phyloP scores from a whole-genome alignment of 2,113 vertebrate genomes.

The Varanus salvator region DNA sequence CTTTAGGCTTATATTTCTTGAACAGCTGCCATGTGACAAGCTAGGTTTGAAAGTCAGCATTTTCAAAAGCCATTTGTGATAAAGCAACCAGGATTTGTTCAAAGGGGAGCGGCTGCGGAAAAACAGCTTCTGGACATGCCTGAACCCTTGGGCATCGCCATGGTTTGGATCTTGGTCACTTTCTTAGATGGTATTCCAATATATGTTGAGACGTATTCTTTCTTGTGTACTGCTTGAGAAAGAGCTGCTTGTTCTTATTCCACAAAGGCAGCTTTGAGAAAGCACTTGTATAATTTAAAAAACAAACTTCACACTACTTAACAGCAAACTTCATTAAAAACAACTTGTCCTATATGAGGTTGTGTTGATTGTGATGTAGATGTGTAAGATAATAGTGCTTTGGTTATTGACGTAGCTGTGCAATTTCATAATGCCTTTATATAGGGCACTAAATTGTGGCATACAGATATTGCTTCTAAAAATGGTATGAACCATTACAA shows the following conservation, averaged over 20 bases:
- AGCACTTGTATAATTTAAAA: neutral
- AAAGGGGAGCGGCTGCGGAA: neutral
- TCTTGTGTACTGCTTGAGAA: neutral
- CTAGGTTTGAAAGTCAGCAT: neutral
- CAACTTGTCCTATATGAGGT: neutral
- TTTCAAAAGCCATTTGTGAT: neutral
- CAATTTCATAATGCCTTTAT: neutral
- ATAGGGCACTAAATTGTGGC: neutral
- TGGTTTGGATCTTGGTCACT: neutral
- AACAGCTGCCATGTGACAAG: neutral
- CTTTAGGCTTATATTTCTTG: neutral
- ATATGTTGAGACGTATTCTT: neutral
- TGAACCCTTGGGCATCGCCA: neutral
- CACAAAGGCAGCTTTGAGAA: constrained; percentile 6
- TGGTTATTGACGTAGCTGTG: neutral
- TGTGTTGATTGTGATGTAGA: neutral
- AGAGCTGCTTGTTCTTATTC: neutral
- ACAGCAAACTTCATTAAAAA: constrained; percentile 2
- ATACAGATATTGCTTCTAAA: neutral
- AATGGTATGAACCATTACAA: neutral
- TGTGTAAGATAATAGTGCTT: neutral
- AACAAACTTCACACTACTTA: neutral
- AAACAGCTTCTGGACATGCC: neutral
- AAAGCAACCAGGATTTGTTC: neutral
- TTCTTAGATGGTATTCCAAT: neutral